Base-by-base conservation (phyloP, 2,797 vertebrate species). In the Scolopax rusticola region DNA sequence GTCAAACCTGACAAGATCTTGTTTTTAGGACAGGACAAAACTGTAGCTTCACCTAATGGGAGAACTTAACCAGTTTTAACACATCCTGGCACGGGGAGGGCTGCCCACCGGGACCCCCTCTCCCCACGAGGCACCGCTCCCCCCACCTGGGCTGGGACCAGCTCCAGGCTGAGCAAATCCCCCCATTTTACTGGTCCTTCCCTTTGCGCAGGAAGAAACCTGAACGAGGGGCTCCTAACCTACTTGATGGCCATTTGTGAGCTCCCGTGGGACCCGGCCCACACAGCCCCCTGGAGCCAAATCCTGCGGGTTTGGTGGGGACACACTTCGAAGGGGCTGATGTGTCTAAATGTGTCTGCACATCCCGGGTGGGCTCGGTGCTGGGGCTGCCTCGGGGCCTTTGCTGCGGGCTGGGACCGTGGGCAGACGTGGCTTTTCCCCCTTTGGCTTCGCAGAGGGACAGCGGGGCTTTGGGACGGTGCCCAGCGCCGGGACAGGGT, bases 21-120 rank as follows among this genome's bases (percentile, higher is more conserved):
- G 5, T n/a, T 85, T 97, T 78, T 91, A 83, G 68, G 86, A 88
- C 50, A 77, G 80, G 86, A 85, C 5, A 56, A 92, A 88, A 96
- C 64, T 73, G 23, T 47, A 70, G 53, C 47, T 68, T 71, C 65
- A 40, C 19, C 57, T 90, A 79, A 68, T 19, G 88, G 65, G 67
- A 67, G 45, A 40, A 71, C 60, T 90, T 40, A 68, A 68, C 40
- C 9, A 7, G 43, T 45, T 84, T 63, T 69, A 84, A 64, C 76
- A 65, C 38, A 27, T 41, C 84, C 38, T 30, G 18, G 83, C 47
- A 50, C 82, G 41, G 33, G 9, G 75, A 51, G 7, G 14, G 40
- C 71, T 33, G 47, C 71, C 60, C 86, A 9, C 1, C 1, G 20
- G 53, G 36, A 65, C 19, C 43, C 9, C 4, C 0, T 12, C 38